Conservation (phyloP, 2,888 invertebrate species). For the Camponotus fellah region DNA sequence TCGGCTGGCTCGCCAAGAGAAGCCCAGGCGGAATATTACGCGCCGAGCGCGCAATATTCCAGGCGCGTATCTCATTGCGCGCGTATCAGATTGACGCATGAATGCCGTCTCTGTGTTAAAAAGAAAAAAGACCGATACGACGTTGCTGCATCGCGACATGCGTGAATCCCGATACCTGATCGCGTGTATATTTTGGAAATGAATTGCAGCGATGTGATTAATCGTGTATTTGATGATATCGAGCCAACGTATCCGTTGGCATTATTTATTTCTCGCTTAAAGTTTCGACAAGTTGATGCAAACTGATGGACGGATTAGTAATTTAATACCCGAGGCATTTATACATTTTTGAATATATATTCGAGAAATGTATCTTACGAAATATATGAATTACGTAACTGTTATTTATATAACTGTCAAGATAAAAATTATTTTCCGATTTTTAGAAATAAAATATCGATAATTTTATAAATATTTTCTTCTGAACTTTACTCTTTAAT, state of each 20-base stretch:
- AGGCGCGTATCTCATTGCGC: constrained; percentile 43
- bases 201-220: not conserved
- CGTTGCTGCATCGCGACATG: constrained; percentile 16
- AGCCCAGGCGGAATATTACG: constrained; percentile 51
- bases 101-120: constrained; percentile 47
- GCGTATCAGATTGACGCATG: constrained; percentile 55
- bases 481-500: not conserved
- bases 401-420: not conserved
- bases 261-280: not conserved
- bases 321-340: not conserved
- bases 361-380: not conserved
- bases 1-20: constrained; percentile 54
- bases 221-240: not conserved
- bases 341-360: not conserved
- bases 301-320: not conserved
- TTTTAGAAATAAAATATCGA: not conserved
- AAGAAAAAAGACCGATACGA: constrained; percentile 23
- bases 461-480: not conserved
- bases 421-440: not conserved
- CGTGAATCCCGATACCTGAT: constrained; percentile 28
- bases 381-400: not conserved
- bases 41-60: constrained; percentile 42
- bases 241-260: not conserved
- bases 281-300: not conserved
- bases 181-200: not conserved